Percentiles rank a stretch among this genome's conserved stretches.
Evolutionary conservation across 2,113 vertebrate species (phyloP).

Genomic region (Laticauda laticaudata): DNA sequence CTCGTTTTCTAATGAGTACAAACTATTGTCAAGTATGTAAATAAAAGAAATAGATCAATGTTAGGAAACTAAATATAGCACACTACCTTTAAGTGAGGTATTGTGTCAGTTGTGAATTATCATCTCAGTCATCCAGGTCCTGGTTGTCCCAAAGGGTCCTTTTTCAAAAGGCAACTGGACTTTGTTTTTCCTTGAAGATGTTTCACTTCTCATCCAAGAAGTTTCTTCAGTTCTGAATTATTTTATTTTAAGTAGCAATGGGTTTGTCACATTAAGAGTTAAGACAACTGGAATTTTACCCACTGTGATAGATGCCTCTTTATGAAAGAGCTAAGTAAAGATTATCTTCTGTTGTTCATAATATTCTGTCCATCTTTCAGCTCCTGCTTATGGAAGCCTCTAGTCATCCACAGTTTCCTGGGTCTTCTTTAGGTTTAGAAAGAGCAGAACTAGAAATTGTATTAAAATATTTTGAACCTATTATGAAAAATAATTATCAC

Average conservation of each 20-base stretch:
- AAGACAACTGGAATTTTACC: conserved; percentile 36
- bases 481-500: neutral
- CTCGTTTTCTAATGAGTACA: conserved; percentile 55
- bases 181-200: neutral
- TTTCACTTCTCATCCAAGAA: neutral
- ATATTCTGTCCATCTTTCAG: conserved; percentile 21
- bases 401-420: neutral
- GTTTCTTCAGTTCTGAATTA: conserved; percentile 51
- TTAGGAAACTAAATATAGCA: conserved; percentile 63
- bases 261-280: conserved; percentile 41
- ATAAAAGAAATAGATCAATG: conserved; percentile 62
- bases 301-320: conserved; percentile 11
- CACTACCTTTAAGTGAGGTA: conserved; percentile 42
- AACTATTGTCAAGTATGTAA: conserved; percentile 53
- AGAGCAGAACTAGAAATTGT: neutral
- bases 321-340: conserved; percentile 11
- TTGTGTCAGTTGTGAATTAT: conserved; percentile 56
- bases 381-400: neutral
- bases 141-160: neutral
- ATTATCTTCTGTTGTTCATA: conserved; percentile 40
- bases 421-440: neutral
- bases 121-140: neutral
- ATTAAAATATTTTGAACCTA: neutral
- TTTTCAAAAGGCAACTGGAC: neutral
- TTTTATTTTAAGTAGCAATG: conserved; percentile 27